phyloP scores from a whole-genome alignment of 2,113 vertebrate genomes.

The Sorex araneus region DNA sequence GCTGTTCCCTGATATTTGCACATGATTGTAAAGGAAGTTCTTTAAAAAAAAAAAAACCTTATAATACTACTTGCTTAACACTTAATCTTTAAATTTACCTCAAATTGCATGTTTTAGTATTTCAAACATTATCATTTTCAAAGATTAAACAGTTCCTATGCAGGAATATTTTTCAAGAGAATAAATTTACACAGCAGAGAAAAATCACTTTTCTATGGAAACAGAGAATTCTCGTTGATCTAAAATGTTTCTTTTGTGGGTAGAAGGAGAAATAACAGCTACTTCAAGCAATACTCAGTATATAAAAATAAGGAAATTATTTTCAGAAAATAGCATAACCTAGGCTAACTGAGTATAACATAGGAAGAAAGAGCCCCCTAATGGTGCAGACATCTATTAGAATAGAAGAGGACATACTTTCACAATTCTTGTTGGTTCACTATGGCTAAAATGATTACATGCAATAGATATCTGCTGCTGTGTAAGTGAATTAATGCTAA shows the following conservation, averaged over 20 bases:
- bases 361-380: slow-evolving; percentile 89
- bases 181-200: neutral
- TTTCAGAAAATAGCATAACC: neutral
- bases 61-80: neutral
- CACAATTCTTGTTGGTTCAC: slow-evolving; percentile 55
- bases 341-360: slow-evolving; percentile 76
- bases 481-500: neutral
- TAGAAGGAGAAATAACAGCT: slow-evolving; percentile 3
- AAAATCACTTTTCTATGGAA: slow-evolving; percentile 27
- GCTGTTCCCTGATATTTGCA: neutral
- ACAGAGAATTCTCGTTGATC: neutral
- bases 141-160: neutral
- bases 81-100: neutral
- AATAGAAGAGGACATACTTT: slow-evolving; percentile 61
- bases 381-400: slow-evolving; percentile 82
- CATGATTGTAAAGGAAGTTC: neutral
- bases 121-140: neutral
- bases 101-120: neutral
- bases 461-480: neutral
- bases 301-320: neutral
- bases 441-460: slow-evolving; percentile 26
- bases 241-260: neutral
- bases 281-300: slow-evolving; percentile 23
- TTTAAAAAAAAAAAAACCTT: neutral
- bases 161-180: slow-evolving; percentile 26